Evolutionary conservation across 2,888 invertebrate species (phyloP), one percentile per base, ranked within the genome.

Genomic region (Protonemura montana): DNA sequence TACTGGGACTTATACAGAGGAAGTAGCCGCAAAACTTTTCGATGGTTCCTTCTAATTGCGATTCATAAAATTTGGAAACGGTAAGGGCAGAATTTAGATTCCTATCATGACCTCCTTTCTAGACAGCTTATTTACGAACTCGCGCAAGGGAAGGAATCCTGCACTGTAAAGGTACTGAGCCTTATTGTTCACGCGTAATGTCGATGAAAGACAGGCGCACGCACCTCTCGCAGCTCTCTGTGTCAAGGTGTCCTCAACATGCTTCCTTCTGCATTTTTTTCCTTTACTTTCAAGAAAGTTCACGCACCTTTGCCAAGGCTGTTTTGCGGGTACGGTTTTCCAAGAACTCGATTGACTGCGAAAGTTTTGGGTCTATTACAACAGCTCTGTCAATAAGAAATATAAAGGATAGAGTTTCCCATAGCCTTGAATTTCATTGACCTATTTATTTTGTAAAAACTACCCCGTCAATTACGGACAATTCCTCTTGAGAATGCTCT

Each of bases 371-470:
- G 59, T 59, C 59, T 59, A 10, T 21, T 59, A 10, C 13, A 16
- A 78, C 6, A 78, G 78, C 27, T 28, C 28, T 78, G 78, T 78
- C 25, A 83, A 83, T 30, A 81, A 30, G 27, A 81, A 13, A 81
- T 5, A 81, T 81, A 29, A 81, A 83, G 30, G 35, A 26, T 83
- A 26, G 42, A 83, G 27, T 83, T 83, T 83, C 82, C 35, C 82
- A 83, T 41, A 41, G 82, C 82, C 82, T 83, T 83, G 82, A 41
- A 41, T 41, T 41, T 35, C 82, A n/a, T 83, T 83, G 82, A 83
- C 82, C 82, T 83, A 83, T 83, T 83, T 83, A 83, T 41, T 83
- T 83, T 83, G 35, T 35, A 7, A 41, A 30, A 83, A 83, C 41
- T 42, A 83, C 82, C 29, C 30, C 30, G n/a, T 21, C 26, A 42